Evolutionary conservation across 2,113 vertebrate species (phyloP), one percentile per base, ranked within the genome.

Genomic region (Menura novaehollandiae): DNA sequence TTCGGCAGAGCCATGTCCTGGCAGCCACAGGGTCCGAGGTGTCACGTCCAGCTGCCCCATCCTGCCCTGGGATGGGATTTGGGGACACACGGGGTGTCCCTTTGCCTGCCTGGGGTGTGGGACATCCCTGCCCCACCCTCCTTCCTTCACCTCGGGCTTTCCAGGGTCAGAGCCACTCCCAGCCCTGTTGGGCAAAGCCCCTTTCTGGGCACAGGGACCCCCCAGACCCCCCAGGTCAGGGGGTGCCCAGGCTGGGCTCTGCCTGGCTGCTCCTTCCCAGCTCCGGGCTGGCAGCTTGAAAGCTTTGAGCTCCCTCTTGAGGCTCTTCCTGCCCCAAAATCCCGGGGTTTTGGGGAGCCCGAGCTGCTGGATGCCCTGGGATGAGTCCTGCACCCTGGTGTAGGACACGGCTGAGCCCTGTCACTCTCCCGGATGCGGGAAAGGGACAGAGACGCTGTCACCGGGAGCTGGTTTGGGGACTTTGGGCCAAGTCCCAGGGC

Each of bases 261-360:
- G 47, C 32, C 33, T 2, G 8, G 47, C n/a, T 41, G 53, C 24
- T 81, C 55, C 68, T 32, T 5, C 30, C 10, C 26, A 26, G 30
- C 55, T 30, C 16, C n/a, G 15, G 10, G 24, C n/a, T 1, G 2
- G 60, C 58, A 35, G 53, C 60, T 69, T 2, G 11, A 43, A 79
- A 93, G 90, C 78, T 91, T 79, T 85, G 88, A 68, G 92, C 78
- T 93, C 92, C 90, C 82, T 93, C 94, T 73, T 22, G 75, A 92
- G 85, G 75, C n/a, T 32, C 35, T 43, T 58, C 71, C 53, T 30
- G 66, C 37, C 67, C 83, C 71, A 0, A 83, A 47, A 68, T 79
- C 44, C 32, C 0, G 30, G 47, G 43, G 2, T 32, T 60, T 39
- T 3, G 58, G 85, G 85, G 75, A 43, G 8, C 33, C 12, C 0